phyloP scores from a whole-genome alignment of 2,113 vertebrate species.

The Aegypius monachus region DNA sequence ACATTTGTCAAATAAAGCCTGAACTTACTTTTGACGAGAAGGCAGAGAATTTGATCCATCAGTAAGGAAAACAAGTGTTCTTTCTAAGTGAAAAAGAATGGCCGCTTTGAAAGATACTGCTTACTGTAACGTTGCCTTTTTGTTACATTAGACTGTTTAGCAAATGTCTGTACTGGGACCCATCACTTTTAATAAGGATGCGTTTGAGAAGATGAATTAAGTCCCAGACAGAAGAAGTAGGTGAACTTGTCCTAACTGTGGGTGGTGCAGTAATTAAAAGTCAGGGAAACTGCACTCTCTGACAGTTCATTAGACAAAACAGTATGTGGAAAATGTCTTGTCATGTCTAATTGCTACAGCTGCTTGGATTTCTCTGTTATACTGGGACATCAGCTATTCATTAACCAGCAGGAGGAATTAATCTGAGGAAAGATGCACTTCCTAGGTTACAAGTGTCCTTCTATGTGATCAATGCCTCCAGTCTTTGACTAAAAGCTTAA shows the following conservation, averaged over 20 bases:
- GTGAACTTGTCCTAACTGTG: slow-evolving; percentile 1
- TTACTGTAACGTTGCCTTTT: background rate
- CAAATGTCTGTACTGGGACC: background rate
- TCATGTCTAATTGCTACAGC: slow-evolving; percentile 40
- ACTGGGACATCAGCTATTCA: background rate
- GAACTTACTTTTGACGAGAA: background rate
- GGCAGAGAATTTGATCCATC: background rate
- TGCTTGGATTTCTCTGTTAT: slow-evolving; percentile 3
- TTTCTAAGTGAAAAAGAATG: background rate
- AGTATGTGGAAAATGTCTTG: slow-evolving; percentile 54
- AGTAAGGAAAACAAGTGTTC: background rate
- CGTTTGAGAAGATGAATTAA: slow-evolving; percentile 27
- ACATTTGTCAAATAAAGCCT: background rate
- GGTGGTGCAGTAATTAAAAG: slow-evolving; percentile 48
- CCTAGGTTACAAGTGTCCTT: background rate
- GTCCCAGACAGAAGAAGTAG: background rate
- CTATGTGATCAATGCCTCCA: background rate
- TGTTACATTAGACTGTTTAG: background rate
- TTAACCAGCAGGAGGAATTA: slow-evolving; percentile 29
- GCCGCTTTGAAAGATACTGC: rapidly evolving
- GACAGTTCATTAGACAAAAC: slow-evolving; percentile 64
- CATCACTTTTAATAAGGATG: background rate
- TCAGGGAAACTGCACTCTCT: background rate
- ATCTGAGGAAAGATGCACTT: background rate
- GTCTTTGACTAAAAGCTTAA: background rate